Conservation (phyloP, 2,888 invertebrate genomes). For the Lobophora halterata region DNA sequence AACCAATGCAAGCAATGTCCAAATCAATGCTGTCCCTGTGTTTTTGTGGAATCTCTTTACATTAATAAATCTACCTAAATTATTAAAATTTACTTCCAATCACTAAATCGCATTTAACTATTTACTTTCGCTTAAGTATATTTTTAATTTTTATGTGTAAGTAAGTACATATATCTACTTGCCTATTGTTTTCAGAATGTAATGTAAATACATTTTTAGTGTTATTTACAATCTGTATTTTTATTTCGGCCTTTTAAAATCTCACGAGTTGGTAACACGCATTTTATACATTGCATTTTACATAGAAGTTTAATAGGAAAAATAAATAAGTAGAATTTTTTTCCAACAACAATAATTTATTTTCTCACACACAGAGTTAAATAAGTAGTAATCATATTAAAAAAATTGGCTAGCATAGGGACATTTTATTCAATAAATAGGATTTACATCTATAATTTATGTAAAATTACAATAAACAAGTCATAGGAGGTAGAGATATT, state of each 20-base stretch:
- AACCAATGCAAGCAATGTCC: too few species aligned
- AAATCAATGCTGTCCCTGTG: too few species aligned
- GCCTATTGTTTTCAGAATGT: slow-evolving; percentile 28
- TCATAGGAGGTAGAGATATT: too few species aligned
- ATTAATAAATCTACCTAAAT: too few species aligned
- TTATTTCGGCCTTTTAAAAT: slow-evolving; percentile 21
- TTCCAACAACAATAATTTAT: slow-evolving; percentile 79
- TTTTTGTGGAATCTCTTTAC: too few species aligned
- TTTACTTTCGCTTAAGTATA: too few species aligned
- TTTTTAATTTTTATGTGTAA: too few species aligned
- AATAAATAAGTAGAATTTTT: slow-evolving; percentile 29
- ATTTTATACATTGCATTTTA: background rate
- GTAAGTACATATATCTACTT: too few species aligned
- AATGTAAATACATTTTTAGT: slow-evolving; percentile 50
- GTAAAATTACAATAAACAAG: slow-evolving; percentile 11
- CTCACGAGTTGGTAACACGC: too few species aligned
- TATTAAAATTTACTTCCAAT: too few species aligned
- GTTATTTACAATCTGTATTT: slow-evolving; percentile 34
- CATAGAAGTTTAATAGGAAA: slow-evolving; percentile 8
- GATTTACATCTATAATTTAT: too few species aligned
- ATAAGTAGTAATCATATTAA: slow-evolving; percentile 50
- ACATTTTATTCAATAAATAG: slow-evolving; percentile 27
- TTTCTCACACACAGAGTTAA: slow-evolving; percentile 66
- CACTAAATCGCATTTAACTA: too few species aligned
- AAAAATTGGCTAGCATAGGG: slow-evolving; percentile 62